Conservation (phyloP, 2,797 vertebrate species). For the Taenioides sp. region DNA sequence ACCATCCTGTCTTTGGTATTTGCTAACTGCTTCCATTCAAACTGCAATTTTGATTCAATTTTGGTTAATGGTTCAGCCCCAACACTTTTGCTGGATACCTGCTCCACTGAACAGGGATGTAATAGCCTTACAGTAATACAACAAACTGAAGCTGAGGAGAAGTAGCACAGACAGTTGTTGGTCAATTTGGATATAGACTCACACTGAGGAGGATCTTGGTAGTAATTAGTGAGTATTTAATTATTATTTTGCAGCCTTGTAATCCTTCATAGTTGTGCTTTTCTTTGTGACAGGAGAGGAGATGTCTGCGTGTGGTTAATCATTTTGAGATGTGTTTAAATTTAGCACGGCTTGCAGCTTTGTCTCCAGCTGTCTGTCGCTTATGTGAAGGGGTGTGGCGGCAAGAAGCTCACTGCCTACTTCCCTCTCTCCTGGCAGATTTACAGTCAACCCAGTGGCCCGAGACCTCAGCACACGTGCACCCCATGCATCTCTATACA, state of each 20-base stretch:
- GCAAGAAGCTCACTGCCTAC: slow-evolving; percentile 17
- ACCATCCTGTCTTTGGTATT: background rate
- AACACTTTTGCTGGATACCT: slow-evolving; percentile 20
- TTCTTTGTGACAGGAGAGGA: slow-evolving; percentile 34
- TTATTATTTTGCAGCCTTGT: background rate
- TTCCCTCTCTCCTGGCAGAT: slow-evolving; percentile 46
- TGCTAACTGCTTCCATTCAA: background rate
- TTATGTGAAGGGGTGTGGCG: slow-evolving; percentile 43
- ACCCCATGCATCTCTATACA: slow-evolving; percentile 23
- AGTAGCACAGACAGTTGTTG: slow-evolving; percentile 26
- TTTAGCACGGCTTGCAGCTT: slow-evolving; percentile 23
- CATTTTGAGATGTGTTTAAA: slow-evolving; percentile 13
- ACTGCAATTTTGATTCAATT: background rate
- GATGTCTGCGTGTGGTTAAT: slow-evolving; percentile 27
- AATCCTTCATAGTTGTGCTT: background rate
- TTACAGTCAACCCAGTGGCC: slow-evolving; percentile 47
- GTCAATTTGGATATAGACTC: background rate
- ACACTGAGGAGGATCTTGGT: background rate
- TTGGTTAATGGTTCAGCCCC: background rate
- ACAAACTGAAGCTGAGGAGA: slow-evolving; percentile 42
- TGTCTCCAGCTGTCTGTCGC: slow-evolving; percentile 33
- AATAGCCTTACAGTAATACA: background rate
- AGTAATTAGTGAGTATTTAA: background rate
- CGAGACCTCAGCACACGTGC: slow-evolving; percentile 38
- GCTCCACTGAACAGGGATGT: slow-evolving; percentile 24